Evolutionary conservation across 2,113 vertebrate species (phyloP).

Genomic region (Calidris pugnax): DNA sequence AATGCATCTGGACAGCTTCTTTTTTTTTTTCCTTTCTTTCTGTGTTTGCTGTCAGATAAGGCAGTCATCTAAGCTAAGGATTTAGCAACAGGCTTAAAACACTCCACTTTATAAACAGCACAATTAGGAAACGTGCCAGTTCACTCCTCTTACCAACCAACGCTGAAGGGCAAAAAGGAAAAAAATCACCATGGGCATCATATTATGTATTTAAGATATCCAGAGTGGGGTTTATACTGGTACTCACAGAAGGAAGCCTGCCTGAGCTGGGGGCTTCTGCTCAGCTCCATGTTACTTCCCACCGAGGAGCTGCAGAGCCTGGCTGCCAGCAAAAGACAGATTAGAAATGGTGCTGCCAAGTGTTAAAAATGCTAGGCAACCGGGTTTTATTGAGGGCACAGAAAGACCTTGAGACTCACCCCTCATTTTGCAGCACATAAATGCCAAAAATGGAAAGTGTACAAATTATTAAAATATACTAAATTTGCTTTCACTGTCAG

Average conservation of each 20-base stretch:
- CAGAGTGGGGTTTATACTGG: not conserved
- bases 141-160: not conserved
- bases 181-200: not conserved
- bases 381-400: not conserved
- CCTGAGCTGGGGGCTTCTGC: slow-evolving; percentile 15
- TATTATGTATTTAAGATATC: not conserved
- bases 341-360: slow-evolving; percentile 46
- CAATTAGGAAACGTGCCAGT: not conserved
- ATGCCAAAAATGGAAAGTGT: not conserved
- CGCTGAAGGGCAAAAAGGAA: not conserved
- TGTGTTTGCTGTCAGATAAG: not conserved
- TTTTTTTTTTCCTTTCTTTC: not conserved
- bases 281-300: not conserved
- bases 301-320: not conserved
- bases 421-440: not conserved
- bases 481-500: not conserved
- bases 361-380: slow-evolving; percentile 64
- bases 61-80: not conserved
- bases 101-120: not conserved
- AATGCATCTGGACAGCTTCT: not conserved
- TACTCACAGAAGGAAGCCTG: not conserved
- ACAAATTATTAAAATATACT: not conserved
- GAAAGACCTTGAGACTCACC: not conserved
- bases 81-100: not conserved
- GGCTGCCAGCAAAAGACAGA: slow-evolving; percentile 38